Conservation (phyloP, 2,888 invertebrate genomes). For the Diaperis boleti region DNA sequence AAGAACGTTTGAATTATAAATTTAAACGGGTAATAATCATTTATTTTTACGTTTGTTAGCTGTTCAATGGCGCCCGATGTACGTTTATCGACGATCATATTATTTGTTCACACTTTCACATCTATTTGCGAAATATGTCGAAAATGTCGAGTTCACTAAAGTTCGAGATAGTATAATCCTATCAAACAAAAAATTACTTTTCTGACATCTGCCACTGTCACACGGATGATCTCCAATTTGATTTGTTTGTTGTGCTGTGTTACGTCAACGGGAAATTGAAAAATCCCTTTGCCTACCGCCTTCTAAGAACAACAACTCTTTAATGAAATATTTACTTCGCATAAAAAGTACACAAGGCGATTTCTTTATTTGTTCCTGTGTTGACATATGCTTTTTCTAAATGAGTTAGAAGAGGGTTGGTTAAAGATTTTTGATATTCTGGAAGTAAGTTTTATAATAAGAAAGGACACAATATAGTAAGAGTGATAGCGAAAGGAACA, state of each 20-base stretch:
- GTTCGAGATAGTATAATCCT: slow-evolving; percentile 23
- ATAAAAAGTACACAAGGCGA: no score
- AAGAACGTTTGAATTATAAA: neutral
- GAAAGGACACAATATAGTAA: no score
- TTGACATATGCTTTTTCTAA: no score
- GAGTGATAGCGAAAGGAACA: no score
- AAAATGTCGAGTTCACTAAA: slow-evolving; percentile 3
- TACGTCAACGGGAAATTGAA: slow-evolving; percentile 50
- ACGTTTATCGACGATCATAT: slow-evolving; percentile 6
- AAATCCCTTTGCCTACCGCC: slow-evolving; percentile 43
- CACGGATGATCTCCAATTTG: slow-evolving; percentile 31
- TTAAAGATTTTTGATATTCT: no score
- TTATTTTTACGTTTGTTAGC: slow-evolving; percentile 5
- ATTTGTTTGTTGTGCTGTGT: slow-evolving; percentile 44
- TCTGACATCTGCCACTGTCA: slow-evolving; percentile 22
- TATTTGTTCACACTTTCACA: slow-evolving; percentile 17
- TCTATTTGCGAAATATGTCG: slow-evolving; percentile 22
- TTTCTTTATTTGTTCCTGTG: no score
- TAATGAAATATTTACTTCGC: slow-evolving; percentile 51
- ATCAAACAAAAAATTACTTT: slow-evolving; percentile 38
- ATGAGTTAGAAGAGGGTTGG: no score
- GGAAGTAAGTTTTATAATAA: no score
- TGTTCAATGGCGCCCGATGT: slow-evolving; percentile 7
- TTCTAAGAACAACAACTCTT: slow-evolving; percentile 35
- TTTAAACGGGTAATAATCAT: slow-evolving; percentile 6